These are phyloP conservation scores for Aphodius sticticus DNA, from an alignment of 2,888 invertebrate genomes.

Conservation along the genomic window DNA sequence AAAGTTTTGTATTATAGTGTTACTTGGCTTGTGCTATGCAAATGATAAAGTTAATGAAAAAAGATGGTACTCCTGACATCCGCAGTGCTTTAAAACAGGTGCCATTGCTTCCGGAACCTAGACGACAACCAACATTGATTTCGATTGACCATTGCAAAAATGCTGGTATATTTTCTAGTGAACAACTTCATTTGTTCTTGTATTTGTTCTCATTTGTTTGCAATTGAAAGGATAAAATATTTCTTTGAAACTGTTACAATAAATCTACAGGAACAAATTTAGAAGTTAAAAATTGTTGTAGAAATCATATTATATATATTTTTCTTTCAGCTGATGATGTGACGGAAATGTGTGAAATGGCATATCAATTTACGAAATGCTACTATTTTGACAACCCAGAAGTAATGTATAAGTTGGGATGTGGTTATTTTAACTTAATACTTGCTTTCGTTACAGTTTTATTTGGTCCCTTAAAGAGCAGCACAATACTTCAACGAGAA, in stretches of 20 bases:
- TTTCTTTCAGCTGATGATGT: constrained; percentile 58
- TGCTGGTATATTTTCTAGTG: constrained; percentile 56
- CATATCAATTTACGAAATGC: constrained; percentile 62
- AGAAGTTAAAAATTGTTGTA: too few relatives aligned
- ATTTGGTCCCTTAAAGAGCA: neutral
- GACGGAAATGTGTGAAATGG: constrained; percentile 62
- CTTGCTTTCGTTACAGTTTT: constrained; percentile 9
- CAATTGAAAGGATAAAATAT: neutral
- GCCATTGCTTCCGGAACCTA: constrained; percentile 53
- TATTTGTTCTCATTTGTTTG: neutral
- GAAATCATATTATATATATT: neutral
- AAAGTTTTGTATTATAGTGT: constrained; percentile 29
- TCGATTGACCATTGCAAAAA: constrained; percentile 63
- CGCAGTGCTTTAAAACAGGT: constrained; percentile 25
- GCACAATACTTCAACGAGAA: neutral
- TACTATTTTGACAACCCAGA: constrained; percentile 61
- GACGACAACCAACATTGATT: constrained; percentile 60
- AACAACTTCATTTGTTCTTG: constrained; percentile 12
- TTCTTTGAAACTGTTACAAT: too few relatives aligned
- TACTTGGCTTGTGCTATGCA: constrained; percentile 33
- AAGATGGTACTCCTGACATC: constrained; percentile 33
- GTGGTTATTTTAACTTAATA: neutral
- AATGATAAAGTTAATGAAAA: constrained; percentile 50
- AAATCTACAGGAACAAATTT: too few relatives aligned
- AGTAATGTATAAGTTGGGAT: constrained; percentile 9